phyloP scores from a whole-genome alignment of 1,140 invertebrate species.

The Camponotus floridanus region DNA sequence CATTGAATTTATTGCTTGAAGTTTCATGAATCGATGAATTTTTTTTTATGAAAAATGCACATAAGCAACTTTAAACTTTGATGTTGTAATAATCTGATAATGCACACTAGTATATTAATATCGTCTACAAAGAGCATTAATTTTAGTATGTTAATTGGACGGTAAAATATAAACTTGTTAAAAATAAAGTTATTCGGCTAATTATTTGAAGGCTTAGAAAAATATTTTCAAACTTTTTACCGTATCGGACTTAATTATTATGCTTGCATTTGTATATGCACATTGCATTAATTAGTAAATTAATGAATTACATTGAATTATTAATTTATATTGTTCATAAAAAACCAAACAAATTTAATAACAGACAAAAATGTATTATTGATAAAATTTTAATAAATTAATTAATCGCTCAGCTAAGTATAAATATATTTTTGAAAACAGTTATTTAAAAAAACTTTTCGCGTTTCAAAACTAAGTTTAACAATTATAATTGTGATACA shows the following conservation, averaged over 20 bases:
- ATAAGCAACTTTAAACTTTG: background rate
- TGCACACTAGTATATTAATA: background rate
- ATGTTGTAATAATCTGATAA: background rate
- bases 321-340: background rate
- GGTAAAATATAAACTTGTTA: background rate
- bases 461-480: background rate
- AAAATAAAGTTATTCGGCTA: background rate
- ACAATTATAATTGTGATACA: background rate
- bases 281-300: background rate
- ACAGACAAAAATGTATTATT: background rate
- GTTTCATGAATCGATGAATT: background rate
- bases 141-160: too few species aligned
- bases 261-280: background rate
- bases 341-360: background rate
- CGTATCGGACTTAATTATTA: background rate
- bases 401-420: background rate
- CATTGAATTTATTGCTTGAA: background rate
- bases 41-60: background rate
- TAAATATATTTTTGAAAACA: background rate
- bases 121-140: background rate
- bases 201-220: background rate
- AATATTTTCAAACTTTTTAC: background rate
- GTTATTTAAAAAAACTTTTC: constrained; percentile 1
- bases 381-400: background rate
- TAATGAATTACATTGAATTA: background rate